phyloP scores from a whole-genome alignment of 2,113 vertebrate genomes.

The Butorides virescens region DNA sequence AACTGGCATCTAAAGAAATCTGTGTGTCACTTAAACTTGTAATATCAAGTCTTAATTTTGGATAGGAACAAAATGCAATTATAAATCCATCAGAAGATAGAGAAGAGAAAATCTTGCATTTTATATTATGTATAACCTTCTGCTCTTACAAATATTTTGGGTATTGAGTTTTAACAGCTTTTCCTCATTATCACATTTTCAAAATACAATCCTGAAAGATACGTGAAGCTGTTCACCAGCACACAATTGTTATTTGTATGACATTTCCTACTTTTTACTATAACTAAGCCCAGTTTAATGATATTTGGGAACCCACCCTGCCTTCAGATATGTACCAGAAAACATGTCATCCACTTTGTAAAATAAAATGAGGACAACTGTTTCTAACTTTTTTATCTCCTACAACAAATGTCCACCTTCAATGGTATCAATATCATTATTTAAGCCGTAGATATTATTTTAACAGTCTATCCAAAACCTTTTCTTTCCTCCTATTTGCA shows the following conservation, averaged over 20 bases:
- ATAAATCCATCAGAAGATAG: not conserved
- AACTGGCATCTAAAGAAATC: not conserved
- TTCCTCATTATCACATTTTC: conserved; percentile 13
- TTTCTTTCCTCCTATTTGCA: not conserved
- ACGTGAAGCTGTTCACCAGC: not conserved
- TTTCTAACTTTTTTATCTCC: not conserved
- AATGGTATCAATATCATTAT: not conserved
- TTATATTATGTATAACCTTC: not conserved
- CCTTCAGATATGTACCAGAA: not conserved
- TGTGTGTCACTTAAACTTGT: not conserved
- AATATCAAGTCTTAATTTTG: not conserved
- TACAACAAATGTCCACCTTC: not conserved
- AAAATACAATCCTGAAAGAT: conserved; percentile 24
- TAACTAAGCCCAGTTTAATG: not conserved
- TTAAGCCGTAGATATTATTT: not conserved
- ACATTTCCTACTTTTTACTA: not conserved
- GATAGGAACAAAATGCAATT: not conserved
- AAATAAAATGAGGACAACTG: not conserved
- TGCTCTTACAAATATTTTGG: conserved; percentile 26
- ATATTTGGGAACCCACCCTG: not conserved
- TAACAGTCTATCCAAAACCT: not conserved
- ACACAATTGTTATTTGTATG: not conserved
- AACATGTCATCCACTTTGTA: not conserved
- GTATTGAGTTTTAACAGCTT: conserved; percentile 21
- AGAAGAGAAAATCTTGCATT: not conserved